Conservation (phyloP, 2,113 vertebrate genomes). For the Sprattus sprattus region DNA sequence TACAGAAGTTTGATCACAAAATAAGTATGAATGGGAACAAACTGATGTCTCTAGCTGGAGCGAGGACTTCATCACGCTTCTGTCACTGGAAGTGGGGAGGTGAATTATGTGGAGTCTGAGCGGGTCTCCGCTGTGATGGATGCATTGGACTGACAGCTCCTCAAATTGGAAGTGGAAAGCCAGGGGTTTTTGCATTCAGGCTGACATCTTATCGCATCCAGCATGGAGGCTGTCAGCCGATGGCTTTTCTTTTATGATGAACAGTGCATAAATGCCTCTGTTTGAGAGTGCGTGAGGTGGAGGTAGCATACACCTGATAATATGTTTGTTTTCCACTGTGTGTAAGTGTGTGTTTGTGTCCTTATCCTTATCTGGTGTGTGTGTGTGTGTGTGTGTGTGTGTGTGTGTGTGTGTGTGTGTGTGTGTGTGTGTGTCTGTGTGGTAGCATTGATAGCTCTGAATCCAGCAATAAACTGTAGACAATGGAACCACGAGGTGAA, state of each 20-base stretch:
- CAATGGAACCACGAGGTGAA: too few species aligned
- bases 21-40: background rate
- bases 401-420: background rate
- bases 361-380: background rate
- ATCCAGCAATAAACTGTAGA: too few species aligned
- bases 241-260: slow-evolving; percentile 11
- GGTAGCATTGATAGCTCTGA: too few species aligned
- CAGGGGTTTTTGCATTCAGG: background rate
- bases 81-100: background rate
- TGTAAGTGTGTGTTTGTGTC: too few species aligned
- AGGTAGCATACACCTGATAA: too few species aligned
- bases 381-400: background rate
- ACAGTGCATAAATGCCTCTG: background rate
- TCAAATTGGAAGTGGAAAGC: slow-evolving; percentile 26
- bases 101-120: slow-evolving; percentile 37
- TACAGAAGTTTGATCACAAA: background rate
- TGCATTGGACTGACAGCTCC: slow-evolving; percentile 49
- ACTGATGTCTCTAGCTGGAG: background rate
- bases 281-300: too few species aligned
- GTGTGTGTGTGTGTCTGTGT: too few species aligned
- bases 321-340: too few species aligned
- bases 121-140: slow-evolving; percentile 54
- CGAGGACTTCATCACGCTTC: background rate
- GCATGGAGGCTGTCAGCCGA: background rate
- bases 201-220: background rate